Percentiles rank a stretch among this genome's conserved stretches.
These are phyloP conservation scores for Microchirus variegatus DNA, from an alignment of 2,797 vertebrate species.

Conservation along the genomic window DNA sequence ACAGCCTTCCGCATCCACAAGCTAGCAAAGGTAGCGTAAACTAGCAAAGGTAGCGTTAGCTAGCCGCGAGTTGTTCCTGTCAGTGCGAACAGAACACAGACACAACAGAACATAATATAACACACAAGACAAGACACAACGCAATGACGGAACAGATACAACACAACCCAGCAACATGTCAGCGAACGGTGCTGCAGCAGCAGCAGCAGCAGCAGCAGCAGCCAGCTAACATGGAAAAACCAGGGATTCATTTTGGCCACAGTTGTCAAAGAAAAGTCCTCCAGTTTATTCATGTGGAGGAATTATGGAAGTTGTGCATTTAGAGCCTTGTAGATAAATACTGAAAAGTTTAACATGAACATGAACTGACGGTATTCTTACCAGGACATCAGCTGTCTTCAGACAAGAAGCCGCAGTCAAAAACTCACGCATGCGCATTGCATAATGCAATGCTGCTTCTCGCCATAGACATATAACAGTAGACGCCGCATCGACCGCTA, in stretches of 20 bases:
- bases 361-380: constrained; percentile 23
- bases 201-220: not conserved
- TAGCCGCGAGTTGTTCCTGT: constrained; percentile 33
- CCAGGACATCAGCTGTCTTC: constrained; percentile 65
- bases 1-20: constrained; percentile 4
- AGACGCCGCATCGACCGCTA: no score
- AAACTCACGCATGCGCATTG: constrained; percentile 70
- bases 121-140: not conserved
- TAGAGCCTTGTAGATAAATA: not conserved
- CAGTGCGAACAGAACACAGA: not conserved
- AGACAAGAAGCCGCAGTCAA: constrained; percentile 57
- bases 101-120: not conserved
- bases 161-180: fast-evolving
- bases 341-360: not conserved
- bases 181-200: constrained; percentile 3
- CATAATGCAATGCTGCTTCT: no score
- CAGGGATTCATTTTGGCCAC: constrained; percentile 26
- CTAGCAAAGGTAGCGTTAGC: constrained; percentile 64
- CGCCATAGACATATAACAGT: no score
- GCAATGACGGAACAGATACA: not conserved
- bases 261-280: constrained; percentile 9
- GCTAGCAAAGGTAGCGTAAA: constrained; percentile 63
- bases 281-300: constrained; percentile 24
- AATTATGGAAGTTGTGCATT: no score
- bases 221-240: constrained; percentile 30